Evolutionary conservation across 1,140 invertebrate species (phyloP), one percentile per base, ranked within the genome.

Genomic region (Drosophila grimshawi): DNA sequence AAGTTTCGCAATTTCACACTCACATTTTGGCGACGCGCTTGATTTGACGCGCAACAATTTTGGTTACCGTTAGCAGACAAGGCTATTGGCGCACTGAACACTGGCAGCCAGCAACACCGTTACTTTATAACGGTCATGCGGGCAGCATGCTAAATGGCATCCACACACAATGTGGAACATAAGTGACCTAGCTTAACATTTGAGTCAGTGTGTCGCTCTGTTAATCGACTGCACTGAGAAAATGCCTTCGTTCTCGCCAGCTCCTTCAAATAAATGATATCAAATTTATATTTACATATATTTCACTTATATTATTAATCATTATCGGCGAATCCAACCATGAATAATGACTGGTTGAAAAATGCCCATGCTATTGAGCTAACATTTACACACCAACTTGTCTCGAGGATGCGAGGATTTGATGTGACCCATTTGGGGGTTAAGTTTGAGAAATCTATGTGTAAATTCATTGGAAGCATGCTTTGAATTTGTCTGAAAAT

Each of bases 141-240:
- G 77, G 43, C 78, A 65, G 71, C 39, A 19, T 19, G 19, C 19
- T 19, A 30, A 29, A 61, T 11, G 53, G 35, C 56, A 53, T 64
- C 57, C 62, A 72, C 67, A 63, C 39, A 41, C 2, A n/a, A n/a
- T 37, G 85, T 88, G 85, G 85, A 89, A 78, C 75, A 65, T 81
- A 88, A 83, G 75, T 89, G 85, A 88, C 85, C 85, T 88, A 74
- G 74, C 80, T 64, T 78, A 80, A 80, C 78, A 80, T 80, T 33
- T 70, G 79, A 80, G 85, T 53, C 83, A 88, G 67, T 88, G 69
- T 73, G 77, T 80, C 77, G 76, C 62, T 45, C 77, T 88, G 79
- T 88, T 76, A 82, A 65, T 8, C 8, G n/a, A 11, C 39, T 33
- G 37, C 55, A 57, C 51, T 48, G 51, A 7, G 8, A 32, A 62